Evolutionary conservation across 1,140 invertebrate species (phyloP).

Genomic region (Heliconius nattereri): DNA sequence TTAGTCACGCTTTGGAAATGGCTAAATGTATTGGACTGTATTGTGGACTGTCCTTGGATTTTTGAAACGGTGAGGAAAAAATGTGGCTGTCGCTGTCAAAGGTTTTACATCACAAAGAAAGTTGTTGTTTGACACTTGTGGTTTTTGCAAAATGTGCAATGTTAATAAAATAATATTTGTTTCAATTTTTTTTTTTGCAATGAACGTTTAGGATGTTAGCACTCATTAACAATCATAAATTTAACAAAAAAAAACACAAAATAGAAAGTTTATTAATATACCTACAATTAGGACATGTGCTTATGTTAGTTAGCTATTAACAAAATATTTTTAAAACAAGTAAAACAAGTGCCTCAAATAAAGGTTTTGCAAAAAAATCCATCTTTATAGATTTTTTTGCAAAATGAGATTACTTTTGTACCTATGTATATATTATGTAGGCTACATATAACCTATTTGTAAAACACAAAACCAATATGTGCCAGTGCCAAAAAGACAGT

Average conservation of each 20-base stretch:
- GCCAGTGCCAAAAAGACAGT: no score
- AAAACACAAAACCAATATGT: no score
- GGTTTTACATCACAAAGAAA: slow-evolving; percentile 18
- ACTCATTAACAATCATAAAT: background rate
- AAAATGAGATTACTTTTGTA: no score
- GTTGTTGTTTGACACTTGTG: slow-evolving; percentile 13
- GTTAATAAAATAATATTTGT: background rate
- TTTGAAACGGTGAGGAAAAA: slow-evolving; percentile 19
- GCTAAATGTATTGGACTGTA: slow-evolving; percentile 22
- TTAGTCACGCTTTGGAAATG: slow-evolving; percentile 38
- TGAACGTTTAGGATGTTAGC: background rate
- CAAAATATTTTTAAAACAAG: no score
- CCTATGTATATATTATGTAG: no score
- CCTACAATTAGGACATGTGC: no score
- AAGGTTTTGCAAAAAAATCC: no score
- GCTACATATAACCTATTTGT: no score
- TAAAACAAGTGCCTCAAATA: no score
- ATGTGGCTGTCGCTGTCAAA: background rate
- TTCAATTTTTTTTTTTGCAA: background rate
- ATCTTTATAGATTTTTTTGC: no score
- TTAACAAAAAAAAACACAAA: background rate
- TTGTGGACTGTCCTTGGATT: slow-evolving; percentile 33
- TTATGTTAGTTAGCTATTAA: no score
- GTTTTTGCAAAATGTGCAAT: slow-evolving; percentile 23
- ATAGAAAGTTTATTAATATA: no score